These are phyloP conservation scores for Tragelaphus strepsiceros DNA, from an alignment of 2,113 vertebrate species.

Conservation along the genomic window DNA sequence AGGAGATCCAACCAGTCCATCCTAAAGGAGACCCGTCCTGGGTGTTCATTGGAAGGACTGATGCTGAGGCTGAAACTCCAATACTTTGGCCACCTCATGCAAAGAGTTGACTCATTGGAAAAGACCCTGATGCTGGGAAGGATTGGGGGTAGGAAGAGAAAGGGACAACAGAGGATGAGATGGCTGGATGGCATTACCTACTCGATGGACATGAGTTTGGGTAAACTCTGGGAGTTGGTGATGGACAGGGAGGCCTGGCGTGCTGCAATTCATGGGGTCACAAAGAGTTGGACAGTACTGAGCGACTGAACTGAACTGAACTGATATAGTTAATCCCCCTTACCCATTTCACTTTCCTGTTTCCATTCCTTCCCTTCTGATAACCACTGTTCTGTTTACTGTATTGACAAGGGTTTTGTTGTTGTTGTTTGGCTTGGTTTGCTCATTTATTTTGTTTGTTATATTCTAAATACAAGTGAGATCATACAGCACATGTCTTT, in stretches of 20 bases:
- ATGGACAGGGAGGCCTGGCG: neutral
- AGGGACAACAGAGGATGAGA: no score
- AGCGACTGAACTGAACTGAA: neutral
- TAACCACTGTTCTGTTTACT: neutral
- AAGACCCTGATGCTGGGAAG: no score
- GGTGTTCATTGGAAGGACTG: no score
- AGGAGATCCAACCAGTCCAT: neutral
- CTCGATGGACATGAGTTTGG: no score
- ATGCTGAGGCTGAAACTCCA: no score
- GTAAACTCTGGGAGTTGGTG: no score
- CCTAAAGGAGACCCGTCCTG: neutral
- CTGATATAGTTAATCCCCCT: neutral
- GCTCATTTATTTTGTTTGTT: neutral
- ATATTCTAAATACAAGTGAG: neutral
- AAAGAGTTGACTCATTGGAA: no score
- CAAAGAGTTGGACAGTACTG: neutral
- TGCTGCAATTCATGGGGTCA: fast-evolving
- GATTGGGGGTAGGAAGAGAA: no score
- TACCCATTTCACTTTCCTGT: neutral
- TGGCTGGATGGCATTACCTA: no score
- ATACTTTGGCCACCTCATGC: no score
- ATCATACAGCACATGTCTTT: neutral
- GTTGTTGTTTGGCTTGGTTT: neutral
- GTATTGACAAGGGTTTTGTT: neutral
- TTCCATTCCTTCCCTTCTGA: neutral